A percentile compares a stretch with the other conserved stretches of the same genome.
Conservation (phyloP, 2,113 vertebrate genomes). For the Octodon degus region DNA sequence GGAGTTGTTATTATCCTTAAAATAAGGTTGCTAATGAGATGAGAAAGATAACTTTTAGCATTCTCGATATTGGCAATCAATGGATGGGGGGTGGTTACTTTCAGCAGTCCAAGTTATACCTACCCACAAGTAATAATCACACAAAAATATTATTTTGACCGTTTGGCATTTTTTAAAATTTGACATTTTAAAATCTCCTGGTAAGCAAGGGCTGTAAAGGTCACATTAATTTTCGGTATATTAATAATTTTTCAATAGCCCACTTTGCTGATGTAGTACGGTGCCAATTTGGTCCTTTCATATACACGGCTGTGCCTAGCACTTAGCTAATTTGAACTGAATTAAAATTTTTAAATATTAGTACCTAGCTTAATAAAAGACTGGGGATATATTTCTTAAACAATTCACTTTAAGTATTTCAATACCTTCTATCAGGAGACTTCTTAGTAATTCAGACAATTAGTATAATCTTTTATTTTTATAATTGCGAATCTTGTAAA, state of each 20-base stretch:
- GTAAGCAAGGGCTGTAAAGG: constrained; percentile 2
- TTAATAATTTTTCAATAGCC: background rate
- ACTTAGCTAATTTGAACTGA: constrained; percentile 39
- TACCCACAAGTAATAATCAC: constrained; percentile 4
- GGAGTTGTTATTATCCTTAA: constrained; percentile 24
- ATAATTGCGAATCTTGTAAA: background rate
- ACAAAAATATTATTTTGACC: constrained; percentile 9
- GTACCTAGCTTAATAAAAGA: constrained; percentile 47
- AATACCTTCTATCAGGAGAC: background rate
- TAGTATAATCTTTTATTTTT: background rate
- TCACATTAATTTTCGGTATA: background rate
- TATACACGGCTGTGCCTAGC: background rate
- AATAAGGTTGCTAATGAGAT: background rate
- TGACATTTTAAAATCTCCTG: background rate
- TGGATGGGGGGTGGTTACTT: constrained; percentile 27
- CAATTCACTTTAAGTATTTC: constrained; percentile 30
- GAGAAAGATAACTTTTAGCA: background rate
- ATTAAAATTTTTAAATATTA: constrained; percentile 49
- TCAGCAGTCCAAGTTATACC: background rate
- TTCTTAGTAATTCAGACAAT: background rate
- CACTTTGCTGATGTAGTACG: background rate
- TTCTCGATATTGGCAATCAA: background rate
- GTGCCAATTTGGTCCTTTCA: background rate
- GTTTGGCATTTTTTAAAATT: background rate
- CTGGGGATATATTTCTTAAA: constrained; percentile 53